Conservation (phyloP, 2,113 vertebrate species). For the Vicugna pacos region DNA sequence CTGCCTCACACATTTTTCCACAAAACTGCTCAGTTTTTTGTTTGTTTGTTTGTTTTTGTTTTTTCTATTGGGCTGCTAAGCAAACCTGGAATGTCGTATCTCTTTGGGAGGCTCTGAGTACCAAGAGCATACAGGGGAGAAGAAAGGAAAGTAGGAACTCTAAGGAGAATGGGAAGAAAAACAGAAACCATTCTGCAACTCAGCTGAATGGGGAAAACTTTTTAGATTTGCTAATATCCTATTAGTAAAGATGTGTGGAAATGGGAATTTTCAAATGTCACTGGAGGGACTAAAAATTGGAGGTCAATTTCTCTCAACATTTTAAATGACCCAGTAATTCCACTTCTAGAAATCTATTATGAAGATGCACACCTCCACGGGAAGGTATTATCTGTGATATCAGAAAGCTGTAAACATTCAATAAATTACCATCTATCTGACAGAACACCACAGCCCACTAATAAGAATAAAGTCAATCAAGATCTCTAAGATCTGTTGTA, state of each 20-base stretch:
- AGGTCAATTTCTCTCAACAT: not conserved
- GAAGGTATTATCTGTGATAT: not conserved
- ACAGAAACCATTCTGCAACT: not conserved
- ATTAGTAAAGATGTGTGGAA: not conserved
- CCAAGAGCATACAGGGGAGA: not conserved
- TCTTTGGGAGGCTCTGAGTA: not conserved
- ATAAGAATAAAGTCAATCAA: not conserved
- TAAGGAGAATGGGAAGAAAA: not conserved
- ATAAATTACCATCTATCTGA: not conserved
- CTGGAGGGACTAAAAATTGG: not conserved
- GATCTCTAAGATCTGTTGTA: not conserved
- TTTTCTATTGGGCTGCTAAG: not conserved
- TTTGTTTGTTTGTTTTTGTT: not conserved
- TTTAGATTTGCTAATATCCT: not conserved
- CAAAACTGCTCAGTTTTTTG: accelerated
- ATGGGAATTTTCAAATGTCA: not conserved
- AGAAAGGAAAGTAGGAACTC: not conserved
- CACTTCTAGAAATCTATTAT: not conserved
- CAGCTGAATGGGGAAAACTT: not conserved
- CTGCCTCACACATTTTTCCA: accelerated
- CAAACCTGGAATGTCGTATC: not conserved
- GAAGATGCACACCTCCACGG: not conserved
- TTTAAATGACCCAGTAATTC: not conserved
- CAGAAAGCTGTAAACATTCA: not conserved
- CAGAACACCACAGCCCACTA: not conserved